These are phyloP conservation scores for Otolemur crassicaudatus DNA, from an alignment of 2,797 vertebrate species.

Conservation along the genomic window DNA sequence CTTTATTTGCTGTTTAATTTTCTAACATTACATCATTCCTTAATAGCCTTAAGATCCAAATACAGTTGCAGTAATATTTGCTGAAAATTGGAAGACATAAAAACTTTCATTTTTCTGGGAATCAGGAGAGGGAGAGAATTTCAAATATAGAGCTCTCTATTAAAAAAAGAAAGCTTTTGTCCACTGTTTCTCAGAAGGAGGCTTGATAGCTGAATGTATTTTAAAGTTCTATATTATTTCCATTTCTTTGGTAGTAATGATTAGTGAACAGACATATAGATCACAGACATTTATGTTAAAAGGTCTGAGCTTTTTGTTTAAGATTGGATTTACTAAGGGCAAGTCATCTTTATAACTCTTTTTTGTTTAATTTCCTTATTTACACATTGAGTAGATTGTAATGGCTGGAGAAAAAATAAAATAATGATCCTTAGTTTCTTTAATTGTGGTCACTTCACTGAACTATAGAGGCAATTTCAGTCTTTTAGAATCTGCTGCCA, in stretches of 20 bases:
- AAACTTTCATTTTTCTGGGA: slow-evolving; percentile 37
- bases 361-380: slow-evolving; percentile 72
- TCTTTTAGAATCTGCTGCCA: neutral
- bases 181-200: neutral
- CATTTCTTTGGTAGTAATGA: neutral
- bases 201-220: neutral
- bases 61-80: slow-evolving; percentile 14
- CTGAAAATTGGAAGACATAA: slow-evolving; percentile 50
- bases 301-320: slow-evolving; percentile 67
- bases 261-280: neutral
- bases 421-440: neutral
- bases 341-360: slow-evolving; percentile 68
- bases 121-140: slow-evolving; percentile 10
- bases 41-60: slow-evolving; percentile 45
- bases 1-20: slow-evolving; percentile 50
- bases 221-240: slow-evolving; percentile 29
- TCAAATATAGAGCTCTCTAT: slow-evolving; percentile 18
- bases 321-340: slow-evolving; percentile 49
- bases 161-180: neutral
- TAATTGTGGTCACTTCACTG: slow-evolving; percentile 3
- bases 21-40: neutral
- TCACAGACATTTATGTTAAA: slow-evolving; percentile 37
- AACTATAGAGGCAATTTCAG: neutral
- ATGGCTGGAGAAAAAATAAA: neutral
- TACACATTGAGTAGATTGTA: slow-evolving; percentile 53